Evolutionary conservation across 2,113 vertebrate species (phyloP), one percentile per base, ranked within the genome.

Genomic region (Pseudolaguvia tuberculata): DNA sequence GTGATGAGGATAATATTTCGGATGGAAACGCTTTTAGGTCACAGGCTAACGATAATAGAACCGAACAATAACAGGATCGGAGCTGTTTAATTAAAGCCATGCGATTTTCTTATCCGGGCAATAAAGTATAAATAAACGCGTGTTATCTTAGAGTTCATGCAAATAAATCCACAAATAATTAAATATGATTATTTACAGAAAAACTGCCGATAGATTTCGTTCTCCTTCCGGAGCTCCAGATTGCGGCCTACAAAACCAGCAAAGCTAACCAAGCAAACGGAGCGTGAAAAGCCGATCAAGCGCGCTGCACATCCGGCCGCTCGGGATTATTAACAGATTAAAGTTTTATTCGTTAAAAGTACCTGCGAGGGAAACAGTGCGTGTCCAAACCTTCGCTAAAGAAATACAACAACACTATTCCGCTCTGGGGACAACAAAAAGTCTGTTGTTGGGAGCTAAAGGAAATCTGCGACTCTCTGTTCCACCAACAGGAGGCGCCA

Each of bases 401-500:
- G n/a, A 70, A 31, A 21, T 6, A 47, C 48, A 71, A 61, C 35
- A n/a, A 65, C 7, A 53, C 52, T 67, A 59, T 65, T 55, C 62
- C 58, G 35, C 48, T 77, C 58, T 58, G 76, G 52, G 75, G 78
- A 82, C 75, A 80, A 82, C 78, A 82, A 77, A 82, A 79, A 73
- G 62, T 78, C 68, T 70, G 67, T 68, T 81, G 77, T 76, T 47
- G 52, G n/a, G 71, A 69, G 80, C 65, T 68, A 76, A 63, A 79
- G 70, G 68, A 50, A 78, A 15, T 61, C 77, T 84, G 83, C 77
- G 81, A 76, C 56, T 79, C 73, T 72, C 75, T 50, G 61, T 50
- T 31, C 65, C 62, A 57, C 83, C 85, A 81, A 74, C 81, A 83
- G 84, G 81, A 77, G 81, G 69, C 83, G 83, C 74, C 63, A 69